Percentiles rank a stretch among this genome's conserved stretches.
Evolutionary conservation across 1,140 invertebrate genomes (phyloP).

Genomic region (Formica selysi): DNA sequence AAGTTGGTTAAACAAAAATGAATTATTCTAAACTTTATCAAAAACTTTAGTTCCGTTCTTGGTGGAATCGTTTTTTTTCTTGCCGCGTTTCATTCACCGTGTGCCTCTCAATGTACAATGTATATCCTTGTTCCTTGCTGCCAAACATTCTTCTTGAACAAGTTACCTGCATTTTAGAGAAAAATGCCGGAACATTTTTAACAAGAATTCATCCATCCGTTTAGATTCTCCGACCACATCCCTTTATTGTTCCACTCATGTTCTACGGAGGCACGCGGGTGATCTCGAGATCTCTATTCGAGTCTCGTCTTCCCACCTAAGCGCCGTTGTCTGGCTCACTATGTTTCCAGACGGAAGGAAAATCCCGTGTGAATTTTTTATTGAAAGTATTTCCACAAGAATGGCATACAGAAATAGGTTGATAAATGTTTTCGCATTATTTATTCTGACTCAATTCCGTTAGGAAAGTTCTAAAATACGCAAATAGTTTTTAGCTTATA

Average conservation of each 20-base stretch:
- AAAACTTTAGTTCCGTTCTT: neutral
- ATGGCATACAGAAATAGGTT: slow-evolving; percentile 49
- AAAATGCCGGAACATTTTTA: slow-evolving; percentile 23
- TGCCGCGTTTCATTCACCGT: too few relatives aligned
- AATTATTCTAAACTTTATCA: neutral
- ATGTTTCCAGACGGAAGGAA: slow-evolving; percentile 27
- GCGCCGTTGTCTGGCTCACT: slow-evolving; percentile 43
- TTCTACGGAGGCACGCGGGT: neutral
- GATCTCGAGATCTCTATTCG: slow-evolving; percentile 49
- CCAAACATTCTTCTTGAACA: neutral
- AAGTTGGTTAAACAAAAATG: neutral
- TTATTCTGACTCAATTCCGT: slow-evolving; percentile 31
- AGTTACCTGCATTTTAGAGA: slow-evolving; percentile 12
- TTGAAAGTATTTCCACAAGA: slow-evolving; percentile 55
- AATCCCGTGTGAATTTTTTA: slow-evolving; percentile 49
- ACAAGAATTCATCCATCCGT: slow-evolving; percentile 12
- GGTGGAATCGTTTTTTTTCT: neutral
- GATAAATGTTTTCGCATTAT: slow-evolving; percentile 51
- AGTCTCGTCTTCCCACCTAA: slow-evolving; percentile 50
- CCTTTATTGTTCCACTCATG: slow-evolving; percentile 44
- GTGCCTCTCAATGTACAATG: too few relatives aligned
- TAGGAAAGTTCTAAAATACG: slow-evolving; percentile 18
- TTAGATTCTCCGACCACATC: slow-evolving; percentile 29
- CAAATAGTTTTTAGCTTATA: slow-evolving; percentile 34
- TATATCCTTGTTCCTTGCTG: neutral